Base-by-base conservation (phyloP, 1,140 invertebrate species). In the Pseudomyrmex flavicornis region DNA sequence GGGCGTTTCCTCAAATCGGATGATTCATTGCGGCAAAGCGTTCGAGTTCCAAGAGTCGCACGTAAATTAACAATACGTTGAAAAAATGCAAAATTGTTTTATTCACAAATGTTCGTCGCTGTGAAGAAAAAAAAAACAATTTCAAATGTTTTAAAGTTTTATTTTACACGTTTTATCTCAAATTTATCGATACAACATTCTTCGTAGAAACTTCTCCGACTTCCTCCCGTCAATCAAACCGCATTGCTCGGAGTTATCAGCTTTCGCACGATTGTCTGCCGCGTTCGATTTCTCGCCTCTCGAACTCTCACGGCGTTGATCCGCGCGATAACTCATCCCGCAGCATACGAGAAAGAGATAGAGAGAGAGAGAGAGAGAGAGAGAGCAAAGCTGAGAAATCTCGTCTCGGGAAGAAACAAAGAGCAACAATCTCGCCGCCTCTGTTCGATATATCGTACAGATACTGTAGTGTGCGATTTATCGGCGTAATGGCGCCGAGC, bases 221-320 rank as follows among this genome's bases (percentile, higher is more conserved):
- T 48, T 1, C 8, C 9, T 61, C 50, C 22, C 12, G n/a, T 35
- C n/a, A 22, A 61, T 35, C 35, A 35, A 35, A 35, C 35, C 35
- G 35, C 35, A 35, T 35, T 35, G 35, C 20, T 75, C 50, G 62
- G 2, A 15, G n/a, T 66, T 76, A 76, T 76, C 61, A 54, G 48
- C 46, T 76, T 76, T 76, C 74, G 59, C 74, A 76, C 48, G 22
- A 76, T 76, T 76, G 74, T 76, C n/a, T 44, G 48, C 22, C 26
- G 46, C 22, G 48, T 76, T 76, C 61, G 74, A 76, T 76, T 76
- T 76, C 74, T 63, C 59, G 12, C 9, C 10, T 35, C 35, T 35
- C 35, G 58, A 22, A 52, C 58, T 62, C 44, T 75, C 46, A 63
- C 73, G 46, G 46, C 10, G 44, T 66, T 20, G 74, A 76, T 76